A percentile compares a stretch with the other conserved stretches of the same genome.
These are phyloP conservation scores for Phyllotreta cruciferae DNA, from an alignment of 2,888 invertebrate species.

Conservation along the genomic window DNA sequence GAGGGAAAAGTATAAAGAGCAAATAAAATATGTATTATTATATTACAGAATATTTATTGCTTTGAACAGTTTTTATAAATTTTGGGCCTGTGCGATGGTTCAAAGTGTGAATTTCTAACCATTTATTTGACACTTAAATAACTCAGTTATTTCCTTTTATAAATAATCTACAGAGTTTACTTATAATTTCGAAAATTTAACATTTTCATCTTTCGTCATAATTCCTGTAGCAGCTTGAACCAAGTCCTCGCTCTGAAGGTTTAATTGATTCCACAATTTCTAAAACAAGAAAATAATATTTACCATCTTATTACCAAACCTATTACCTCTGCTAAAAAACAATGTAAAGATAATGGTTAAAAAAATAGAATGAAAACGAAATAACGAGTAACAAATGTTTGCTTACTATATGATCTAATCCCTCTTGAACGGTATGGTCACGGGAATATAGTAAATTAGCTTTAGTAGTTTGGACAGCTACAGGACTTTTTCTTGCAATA, in stretches of 20 bases:
- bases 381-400: background rate
- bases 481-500: constrained; percentile 90
- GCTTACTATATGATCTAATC: constrained; percentile 90
- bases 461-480: constrained; percentile 94
- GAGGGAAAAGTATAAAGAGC: too few species aligned
- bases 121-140: too few species aligned
- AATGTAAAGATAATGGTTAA: background rate
- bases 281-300: constrained; percentile 53
- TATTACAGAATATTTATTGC: too few species aligned
- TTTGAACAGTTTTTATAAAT: too few species aligned
- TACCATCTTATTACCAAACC: background rate
- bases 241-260: constrained; percentile 91
- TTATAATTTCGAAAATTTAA: constrained; percentile 83
- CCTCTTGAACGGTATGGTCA: constrained; percentile 86
- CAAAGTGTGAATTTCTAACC: too few species aligned
- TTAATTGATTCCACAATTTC: constrained; percentile 82
- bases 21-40: too few species aligned
- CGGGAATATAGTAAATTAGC: constrained; percentile 82
- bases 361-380: background rate
- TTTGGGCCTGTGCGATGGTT: too few species aligned
- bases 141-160: too few species aligned
- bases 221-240: constrained; percentile 79
- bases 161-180: too few species aligned
- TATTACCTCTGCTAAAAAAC: background rate
- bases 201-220: constrained; percentile 73